phyloP scores from a whole-genome alignment of 2,888 invertebrate species.

The Lasioglossum morio region DNA sequence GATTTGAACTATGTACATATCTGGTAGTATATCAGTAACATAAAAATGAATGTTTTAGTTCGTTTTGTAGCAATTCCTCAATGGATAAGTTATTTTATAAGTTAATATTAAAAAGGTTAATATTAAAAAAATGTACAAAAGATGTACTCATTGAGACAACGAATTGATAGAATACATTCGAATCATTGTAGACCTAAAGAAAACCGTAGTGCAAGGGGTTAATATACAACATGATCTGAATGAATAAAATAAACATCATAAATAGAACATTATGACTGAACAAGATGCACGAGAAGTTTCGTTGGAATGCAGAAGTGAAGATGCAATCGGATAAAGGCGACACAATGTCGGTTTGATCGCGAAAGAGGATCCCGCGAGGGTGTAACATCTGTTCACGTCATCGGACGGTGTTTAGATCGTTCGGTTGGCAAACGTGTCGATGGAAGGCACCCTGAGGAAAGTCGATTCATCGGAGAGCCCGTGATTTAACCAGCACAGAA shows the following conservation, averaged over 20 bases:
- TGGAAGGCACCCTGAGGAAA: conserved; percentile 8
- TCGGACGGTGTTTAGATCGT: background rate
- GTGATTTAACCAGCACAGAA: conserved; percentile 47
- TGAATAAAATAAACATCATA: background rate
- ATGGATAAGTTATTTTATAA: too few relatives aligned
- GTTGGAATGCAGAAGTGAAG: background rate
- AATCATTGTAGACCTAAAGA: too few relatives aligned
- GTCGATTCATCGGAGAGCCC: conserved; percentile 31
- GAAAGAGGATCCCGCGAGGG: background rate
- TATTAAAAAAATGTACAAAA: too few relatives aligned
- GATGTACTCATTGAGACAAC: too few relatives aligned
- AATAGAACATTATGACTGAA: background rate
- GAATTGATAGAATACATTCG: too few relatives aligned
- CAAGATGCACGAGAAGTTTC: background rate
- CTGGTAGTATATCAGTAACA: background rate
- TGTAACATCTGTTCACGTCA: background rate
- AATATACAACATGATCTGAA: too few relatives aligned
- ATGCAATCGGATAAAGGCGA: background rate
- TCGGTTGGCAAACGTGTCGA: background rate
- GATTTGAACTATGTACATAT: background rate
- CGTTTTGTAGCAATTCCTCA: background rate
- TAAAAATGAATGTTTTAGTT: background rate
- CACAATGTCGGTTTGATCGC: background rate
- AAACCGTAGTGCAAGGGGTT: too few relatives aligned
- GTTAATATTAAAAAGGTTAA: too few relatives aligned